phyloP scores from a whole-genome alignment of 1,140 invertebrate genomes.

The Drosophila melanica region DNA sequence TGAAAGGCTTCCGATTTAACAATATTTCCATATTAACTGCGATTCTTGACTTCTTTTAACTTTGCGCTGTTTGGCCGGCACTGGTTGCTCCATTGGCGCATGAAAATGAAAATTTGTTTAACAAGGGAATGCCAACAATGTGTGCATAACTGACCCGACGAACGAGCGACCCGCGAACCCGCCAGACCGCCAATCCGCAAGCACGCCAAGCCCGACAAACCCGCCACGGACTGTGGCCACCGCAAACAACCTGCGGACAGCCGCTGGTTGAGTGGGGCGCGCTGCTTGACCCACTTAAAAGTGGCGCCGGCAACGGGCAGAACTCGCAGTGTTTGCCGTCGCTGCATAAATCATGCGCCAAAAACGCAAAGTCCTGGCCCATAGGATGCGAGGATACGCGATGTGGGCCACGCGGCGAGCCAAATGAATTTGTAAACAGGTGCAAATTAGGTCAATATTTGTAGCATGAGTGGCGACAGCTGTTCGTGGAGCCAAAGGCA shows the following conservation, averaged over 20 bases:
- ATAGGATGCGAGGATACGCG: constrained; percentile 28
- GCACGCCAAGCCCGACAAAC: background rate
- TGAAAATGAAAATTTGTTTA: constrained; percentile 33
- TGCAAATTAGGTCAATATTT: constrained; percentile 80
- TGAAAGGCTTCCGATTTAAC: constrained; percentile 6
- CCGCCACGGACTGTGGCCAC: background rate
- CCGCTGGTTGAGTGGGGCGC: constrained; percentile 3
- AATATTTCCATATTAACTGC: background rate
- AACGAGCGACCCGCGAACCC: background rate
- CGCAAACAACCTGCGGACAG: constrained; percentile 12
- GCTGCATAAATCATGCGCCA: constrained; percentile 76
- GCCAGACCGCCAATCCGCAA: background rate
- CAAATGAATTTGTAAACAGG: constrained; percentile 79
- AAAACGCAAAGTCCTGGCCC: constrained; percentile 69
- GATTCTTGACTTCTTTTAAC: background rate
- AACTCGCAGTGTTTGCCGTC: constrained; percentile 45
- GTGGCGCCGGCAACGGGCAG: constrained; percentile 7
- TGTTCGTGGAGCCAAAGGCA: constrained; percentile 26
- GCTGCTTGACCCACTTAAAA: constrained; percentile 57
- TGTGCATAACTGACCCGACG: constrained; percentile 25
- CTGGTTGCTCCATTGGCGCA: constrained; percentile 7
- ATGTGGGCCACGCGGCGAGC: constrained; percentile 36
- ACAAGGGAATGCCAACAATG: constrained; percentile 23
- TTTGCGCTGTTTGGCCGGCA: background rate
- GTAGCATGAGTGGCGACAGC: constrained; percentile 44